Base-by-base conservation (phyloP, 2,888 invertebrate species). In the Loripinus fragilis region DNA sequence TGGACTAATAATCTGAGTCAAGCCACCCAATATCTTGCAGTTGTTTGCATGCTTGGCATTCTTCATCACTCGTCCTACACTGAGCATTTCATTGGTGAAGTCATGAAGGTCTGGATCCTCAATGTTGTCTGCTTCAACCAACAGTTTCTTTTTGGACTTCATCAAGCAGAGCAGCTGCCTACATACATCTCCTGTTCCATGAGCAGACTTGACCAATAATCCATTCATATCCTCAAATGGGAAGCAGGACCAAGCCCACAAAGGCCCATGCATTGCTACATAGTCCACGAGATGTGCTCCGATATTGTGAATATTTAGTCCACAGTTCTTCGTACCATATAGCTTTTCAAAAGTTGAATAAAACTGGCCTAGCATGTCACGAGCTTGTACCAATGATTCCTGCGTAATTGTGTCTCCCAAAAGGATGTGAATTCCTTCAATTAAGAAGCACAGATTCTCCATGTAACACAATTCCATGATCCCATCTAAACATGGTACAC, bases 171-270 rank as follows among this genome's bases (percentile, higher is more conserved):
- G n/a, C n/a, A n/a, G n/a, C n/a, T n/a, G n/a, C n/a, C n/a, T n/a
- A n/a, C n/a, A n/a, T n/a, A n/a, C n/a, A n/a, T n/a, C n/a, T 41
- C 80, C 83, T 12, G 79, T 83, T 0, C 78, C 82, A 74, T 82
- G 82, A 5, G 79, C 38, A 20, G 38, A 25, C 20, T 71, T 28
- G 45, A 70, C 72, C 20, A 1, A 80, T 74, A 45, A 74, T 72
- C 80, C 80, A 68, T 83, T 83, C 71, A 72, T 77, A 17, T 76
- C 76, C 52, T 83, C 83, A 48, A 75, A 83, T 8, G 60, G 20
- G 30, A 83, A 78, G 25, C 83, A 77, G 2, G 76, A 74, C 71
- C 74, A 76, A 42, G 65, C 55, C 80, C 45, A 77, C 3, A 80
- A 20, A 25, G 83, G 78, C 12, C 78, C 80, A 75, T 76, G 74